Evolutionary conservation across 2,797 vertebrate genomes (phyloP).

Genomic region (Channa striata): DNA sequence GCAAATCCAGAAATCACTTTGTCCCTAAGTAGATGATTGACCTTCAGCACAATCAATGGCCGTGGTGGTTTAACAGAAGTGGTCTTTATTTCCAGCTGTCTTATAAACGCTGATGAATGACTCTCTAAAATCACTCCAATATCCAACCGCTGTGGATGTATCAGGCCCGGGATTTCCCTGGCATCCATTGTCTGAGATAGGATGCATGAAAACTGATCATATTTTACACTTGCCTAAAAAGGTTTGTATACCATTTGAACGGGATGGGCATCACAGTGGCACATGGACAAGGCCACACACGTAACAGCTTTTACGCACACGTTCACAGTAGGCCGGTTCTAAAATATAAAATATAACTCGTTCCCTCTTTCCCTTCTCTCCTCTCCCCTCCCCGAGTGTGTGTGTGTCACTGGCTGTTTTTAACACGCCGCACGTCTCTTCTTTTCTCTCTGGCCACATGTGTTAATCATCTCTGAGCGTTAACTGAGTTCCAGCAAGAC

Average conservation of each 20-base stretch:
- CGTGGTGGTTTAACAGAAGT: constrained; percentile 76
- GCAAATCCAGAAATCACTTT: constrained; percentile 73
- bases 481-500: constrained; percentile 64
- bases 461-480: constrained; percentile 58
- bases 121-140: constrained; percentile 79
- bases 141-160: constrained; percentile 33
- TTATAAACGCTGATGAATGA: constrained; percentile 79
- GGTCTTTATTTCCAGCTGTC: constrained; percentile 82
- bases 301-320: neutral
- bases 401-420: constrained; percentile 28
- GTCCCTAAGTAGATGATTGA: constrained; percentile 79
- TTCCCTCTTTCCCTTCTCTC: neutral
- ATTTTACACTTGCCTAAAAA: constrained; percentile 46
- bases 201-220: constrained; percentile 34
- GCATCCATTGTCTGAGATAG: constrained; percentile 32
- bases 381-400: constrained; percentile 13
- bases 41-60: constrained; percentile 81
- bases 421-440: constrained; percentile 26
- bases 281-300: neutral
- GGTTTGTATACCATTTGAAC: neutral
- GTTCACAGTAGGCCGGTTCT: neutral
- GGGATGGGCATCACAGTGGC: neutral
- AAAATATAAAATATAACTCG: neutral
- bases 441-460: constrained; percentile 48
- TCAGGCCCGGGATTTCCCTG: constrained; percentile 62